Percentiles rank a stretch among this genome's conserved stretches.
Evolutionary conservation across 2,797 vertebrate genomes (phyloP).

Genomic region (Gymnodraco acuticeps): DNA sequence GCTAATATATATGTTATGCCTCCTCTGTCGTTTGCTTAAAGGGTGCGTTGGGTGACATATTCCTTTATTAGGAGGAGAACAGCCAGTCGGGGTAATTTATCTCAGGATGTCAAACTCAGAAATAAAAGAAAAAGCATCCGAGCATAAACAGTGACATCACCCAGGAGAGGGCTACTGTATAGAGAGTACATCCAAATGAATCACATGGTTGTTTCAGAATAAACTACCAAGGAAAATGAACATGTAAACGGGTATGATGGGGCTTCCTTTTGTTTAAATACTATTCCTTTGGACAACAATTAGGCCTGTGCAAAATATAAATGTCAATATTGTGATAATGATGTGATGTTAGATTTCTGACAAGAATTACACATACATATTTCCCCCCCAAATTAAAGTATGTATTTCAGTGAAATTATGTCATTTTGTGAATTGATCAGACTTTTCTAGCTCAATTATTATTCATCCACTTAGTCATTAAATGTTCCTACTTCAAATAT

Average conservation of each 20-base stretch:
- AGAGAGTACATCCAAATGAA: neutral
- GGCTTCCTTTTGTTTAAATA: neutral
- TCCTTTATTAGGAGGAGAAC: neutral
- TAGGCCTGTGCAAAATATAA: no score
- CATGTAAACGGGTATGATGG: neutral
- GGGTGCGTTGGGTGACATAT: neutral
- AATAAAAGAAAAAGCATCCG: neutral
- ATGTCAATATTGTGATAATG: no score
- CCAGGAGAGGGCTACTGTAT: slow-evolving; percentile 1
- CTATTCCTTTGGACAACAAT: neutral
- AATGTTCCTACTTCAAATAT: no score
- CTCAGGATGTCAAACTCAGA: slow-evolving; percentile 2
- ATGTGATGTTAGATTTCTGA: no score
- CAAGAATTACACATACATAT: no score
- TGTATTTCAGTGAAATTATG: no score
- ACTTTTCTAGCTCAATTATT: no score
- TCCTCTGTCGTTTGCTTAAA: neutral
- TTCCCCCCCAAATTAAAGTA: no score
- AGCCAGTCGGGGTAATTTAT: neutral
- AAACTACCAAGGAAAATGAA: neutral
- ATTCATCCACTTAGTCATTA: no score
- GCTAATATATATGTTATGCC: neutral
- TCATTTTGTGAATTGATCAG: no score
- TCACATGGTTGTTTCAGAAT: neutral
- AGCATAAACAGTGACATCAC: neutral